Base-by-base conservation (phyloP, 2,113 vertebrate genomes). In the Myotis brandtii region DNA sequence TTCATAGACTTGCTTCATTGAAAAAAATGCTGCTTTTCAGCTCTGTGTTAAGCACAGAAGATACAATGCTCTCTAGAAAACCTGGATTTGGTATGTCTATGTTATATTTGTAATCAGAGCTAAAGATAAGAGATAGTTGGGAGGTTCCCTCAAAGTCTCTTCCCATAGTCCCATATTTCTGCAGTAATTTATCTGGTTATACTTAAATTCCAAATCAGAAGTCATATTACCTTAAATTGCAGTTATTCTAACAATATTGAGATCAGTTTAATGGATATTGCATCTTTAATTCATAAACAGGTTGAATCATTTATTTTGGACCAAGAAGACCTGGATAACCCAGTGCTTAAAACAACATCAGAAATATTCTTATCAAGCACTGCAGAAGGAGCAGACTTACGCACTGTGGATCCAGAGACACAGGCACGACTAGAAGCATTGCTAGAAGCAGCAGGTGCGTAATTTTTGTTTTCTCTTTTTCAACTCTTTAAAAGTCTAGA, bases 221-320 rank as follows among this genome's bases (percentile, higher is more conserved):
- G 52, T 94, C 32, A 52, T 81, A 70, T 50, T 80, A 76, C 21
- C 43, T 95, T 96, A 72, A 87, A 54, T 89, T 95, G 0, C 40
- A 52, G 10, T 75, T 79, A 86, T 85, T 92, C 5, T 95, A 93
- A 81, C 76, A 23, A 59, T 77, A 62, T 43, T 86, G 59, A 64
- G 69, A 87, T 30, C 9, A 52, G 27, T 86, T 94, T 96, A n/a
- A 94, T 96, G 70, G n/a, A 82, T 85, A 81, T 92, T 95, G n/a
- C 52, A 91, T 97, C 93, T 98, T 73, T 98, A 27, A 95, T 88
- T 98, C 95, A 25, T 87, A 80, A 98, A 98, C 96, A 99, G 99
- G 99, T 99, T 92, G 99, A 99, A 98, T 99, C 99, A 48, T 99
- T 99, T 98, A 99, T 99, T 98, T 98, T 99, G 99, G 99, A 99